These are phyloP conservation scores for Cyprinodon brontotheroides DNA, from an alignment of 2,113 vertebrate genomes.

Conservation along the genomic window DNA sequence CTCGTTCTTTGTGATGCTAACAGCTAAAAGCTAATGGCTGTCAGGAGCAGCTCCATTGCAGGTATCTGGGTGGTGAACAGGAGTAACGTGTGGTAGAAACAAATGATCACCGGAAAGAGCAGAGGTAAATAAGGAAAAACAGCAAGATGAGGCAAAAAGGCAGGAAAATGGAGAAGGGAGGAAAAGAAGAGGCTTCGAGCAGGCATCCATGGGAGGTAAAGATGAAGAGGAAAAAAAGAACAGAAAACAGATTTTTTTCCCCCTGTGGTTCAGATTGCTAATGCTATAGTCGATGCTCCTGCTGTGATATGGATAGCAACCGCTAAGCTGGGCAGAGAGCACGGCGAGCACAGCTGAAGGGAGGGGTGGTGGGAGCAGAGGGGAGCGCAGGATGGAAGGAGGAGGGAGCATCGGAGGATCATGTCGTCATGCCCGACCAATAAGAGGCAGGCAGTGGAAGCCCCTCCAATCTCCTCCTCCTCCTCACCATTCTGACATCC, in stretches of 20 bases:
- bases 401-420: slow-evolving; percentile 81
- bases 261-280: slow-evolving; percentile 54
- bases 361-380: slow-evolving; percentile 78
- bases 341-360: slow-evolving; percentile 59
- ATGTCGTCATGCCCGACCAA: slow-evolving; percentile 96
- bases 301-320: slow-evolving; percentile 81
- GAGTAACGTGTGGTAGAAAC: slow-evolving; percentile 52
- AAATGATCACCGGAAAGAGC: slow-evolving; percentile 35
- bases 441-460: slow-evolving; percentile 81
- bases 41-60: slow-evolving; percentile 64
- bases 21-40: slow-evolving; percentile 44
- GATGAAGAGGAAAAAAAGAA: slow-evolving; percentile 24
- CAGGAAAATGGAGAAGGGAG: slow-evolving; percentile 22
- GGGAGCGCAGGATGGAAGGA: slow-evolving; percentile 78
- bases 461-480: slow-evolving; percentile 56
- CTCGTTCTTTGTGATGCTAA: slow-evolving; percentile 64
- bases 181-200: slow-evolving; percentile 29
- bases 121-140: slow-evolving; percentile 33
- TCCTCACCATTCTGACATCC: slow-evolving; percentile 29
- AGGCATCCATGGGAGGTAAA: slow-evolving; percentile 32
- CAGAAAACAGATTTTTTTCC: slow-evolving; percentile 15
- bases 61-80: slow-evolving; percentile 53
- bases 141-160: slow-evolving; percentile 22
- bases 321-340: slow-evolving; percentile 73
- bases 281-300: slow-evolving; percentile 66